Conservation (phyloP, 2,888 invertebrate species). For the Odontocolon sp. region DNA sequence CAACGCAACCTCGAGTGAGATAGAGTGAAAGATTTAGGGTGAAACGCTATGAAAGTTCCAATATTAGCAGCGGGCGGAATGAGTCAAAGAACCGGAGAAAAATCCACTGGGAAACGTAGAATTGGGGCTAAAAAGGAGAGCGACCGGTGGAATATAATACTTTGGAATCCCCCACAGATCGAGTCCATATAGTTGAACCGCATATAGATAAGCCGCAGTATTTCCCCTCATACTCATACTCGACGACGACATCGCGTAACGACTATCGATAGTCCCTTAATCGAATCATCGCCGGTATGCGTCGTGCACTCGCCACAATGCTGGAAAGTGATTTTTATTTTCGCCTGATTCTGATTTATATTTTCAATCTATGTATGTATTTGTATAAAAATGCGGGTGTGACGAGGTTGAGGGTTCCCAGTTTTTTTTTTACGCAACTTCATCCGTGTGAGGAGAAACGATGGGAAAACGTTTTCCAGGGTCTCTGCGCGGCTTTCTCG, state of each 20-base stretch:
- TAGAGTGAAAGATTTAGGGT: conserved; percentile 54
- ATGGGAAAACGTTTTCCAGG: conserved; percentile 54
- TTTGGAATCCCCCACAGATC: conserved; percentile 64
- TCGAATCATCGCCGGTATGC: conserved; percentile 75
- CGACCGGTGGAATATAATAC: conserved; percentile 44
- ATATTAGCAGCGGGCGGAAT: conserved; percentile 30
- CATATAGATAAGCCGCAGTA: conserved; percentile 74
- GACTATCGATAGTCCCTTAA: conserved; percentile 79
- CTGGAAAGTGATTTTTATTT: conserved; percentile 81
- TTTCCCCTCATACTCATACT: conserved; percentile 57
- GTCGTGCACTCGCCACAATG: conserved; percentile 70
- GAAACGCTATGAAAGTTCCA: conserved; percentile 32
- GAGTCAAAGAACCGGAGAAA: conserved; percentile 25
- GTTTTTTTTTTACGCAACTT: conserved; percentile 4
- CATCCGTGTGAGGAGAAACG: conserved; percentile 4
- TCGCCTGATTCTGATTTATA: conserved; percentile 80
- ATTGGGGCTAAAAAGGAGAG: conserved; percentile 64
- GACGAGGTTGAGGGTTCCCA: conserved; percentile 41
- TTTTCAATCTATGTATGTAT: conserved; percentile 50
- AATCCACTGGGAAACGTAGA: conserved; percentile 51
- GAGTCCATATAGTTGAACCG: conserved; percentile 72
- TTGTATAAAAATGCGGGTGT: conserved; percentile 50
- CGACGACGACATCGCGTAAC: conserved; percentile 71
- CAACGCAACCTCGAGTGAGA: conserved; percentile 14
- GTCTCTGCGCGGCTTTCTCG: conserved; percentile 19